Evolutionary conservation across 1,140 invertebrate species (phyloP), one percentile per base, ranked within the genome.

Genomic region (Micrasema longulum): DNA sequence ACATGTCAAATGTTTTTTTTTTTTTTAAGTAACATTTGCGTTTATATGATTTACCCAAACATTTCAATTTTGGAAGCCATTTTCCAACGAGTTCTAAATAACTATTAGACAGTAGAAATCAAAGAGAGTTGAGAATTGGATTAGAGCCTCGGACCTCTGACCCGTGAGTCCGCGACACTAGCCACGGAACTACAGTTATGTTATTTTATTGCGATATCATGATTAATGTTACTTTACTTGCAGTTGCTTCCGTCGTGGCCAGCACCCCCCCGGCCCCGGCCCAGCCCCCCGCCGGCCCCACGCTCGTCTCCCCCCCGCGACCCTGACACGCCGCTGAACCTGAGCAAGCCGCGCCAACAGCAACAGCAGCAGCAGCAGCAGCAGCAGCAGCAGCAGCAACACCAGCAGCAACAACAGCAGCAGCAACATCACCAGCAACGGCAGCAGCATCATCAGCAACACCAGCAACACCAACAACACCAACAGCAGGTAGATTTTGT

Each of bases 251-350:
- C 55, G 1, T 60, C 55, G 35, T 60, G 55, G 55, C 14, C 55
- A 14, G 36, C 55, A 2, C 35, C 55, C 55, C 12, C 35, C 36
- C 55, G 36, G 35, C 55, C 41, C 2, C 12, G 41, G 45, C 86
- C 85, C 41, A 83, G 84, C 6, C 84, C 86, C 48, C 83, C 82
- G n/a, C 78, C 79, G 79, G 79, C 80, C 16, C 81, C 81, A 9
- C 80, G 80, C 5, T 79, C 80, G 47, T 76, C 80, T 52, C 81
- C 84, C 2, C 82, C 84, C 20, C 82, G 84, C 11, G 91, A 93
- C 76, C 87, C 91, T 4, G 95, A 97, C 77, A 90, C 92, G 0
- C 95, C 95, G 0, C 84, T 97, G 0, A 97, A 97, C 82, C 89
- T 97, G 5, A 93, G 90, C 73, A 97, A 97, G 83, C 95, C 95